These are phyloP conservation scores for Noctua janthina DNA, from an alignment of 2,888 invertebrate genomes.

Conservation along the genomic window DNA sequence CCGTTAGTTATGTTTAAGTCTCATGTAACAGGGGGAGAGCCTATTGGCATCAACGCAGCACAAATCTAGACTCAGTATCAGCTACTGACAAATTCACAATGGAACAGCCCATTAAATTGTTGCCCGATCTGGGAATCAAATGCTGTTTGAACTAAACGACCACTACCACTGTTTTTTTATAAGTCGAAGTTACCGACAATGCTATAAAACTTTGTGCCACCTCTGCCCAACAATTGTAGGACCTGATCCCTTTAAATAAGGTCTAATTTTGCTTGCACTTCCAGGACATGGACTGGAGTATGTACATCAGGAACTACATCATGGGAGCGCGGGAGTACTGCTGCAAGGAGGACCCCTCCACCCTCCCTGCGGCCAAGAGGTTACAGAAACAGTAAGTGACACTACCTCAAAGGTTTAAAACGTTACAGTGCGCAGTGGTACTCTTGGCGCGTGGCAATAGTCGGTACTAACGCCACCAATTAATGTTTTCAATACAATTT, in stretches of 20 bases:
- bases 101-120: not conserved
- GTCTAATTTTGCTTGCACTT: constrained; percentile 10
- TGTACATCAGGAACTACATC: constrained; percentile 90
- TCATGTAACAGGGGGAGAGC: not conserved
- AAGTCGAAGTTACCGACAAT: too few relatives aligned
- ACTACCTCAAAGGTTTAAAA: not conserved
- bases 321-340: constrained; percentile 96
- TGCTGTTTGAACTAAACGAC: too few relatives aligned
- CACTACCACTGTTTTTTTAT: not conserved
- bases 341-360: constrained; percentile 95
- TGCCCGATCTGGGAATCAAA: not conserved
- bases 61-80: too few relatives aligned
- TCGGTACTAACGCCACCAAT: not conserved
- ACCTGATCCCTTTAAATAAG: not conserved
- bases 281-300: constrained; percentile 81
- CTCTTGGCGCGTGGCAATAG: not conserved
- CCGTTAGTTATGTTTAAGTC: not conserved
- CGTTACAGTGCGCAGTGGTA: not conserved
- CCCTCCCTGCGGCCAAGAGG: constrained; percentile 93
- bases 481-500: not conserved
- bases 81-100: not conserved
- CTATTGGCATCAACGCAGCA: not conserved
- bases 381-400: constrained; percentile 90
- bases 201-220: not conserved
- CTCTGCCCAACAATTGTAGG: not conserved